Conservation (phyloP, 2,888 invertebrate genomes). For the Busseola fusca region DNA sequence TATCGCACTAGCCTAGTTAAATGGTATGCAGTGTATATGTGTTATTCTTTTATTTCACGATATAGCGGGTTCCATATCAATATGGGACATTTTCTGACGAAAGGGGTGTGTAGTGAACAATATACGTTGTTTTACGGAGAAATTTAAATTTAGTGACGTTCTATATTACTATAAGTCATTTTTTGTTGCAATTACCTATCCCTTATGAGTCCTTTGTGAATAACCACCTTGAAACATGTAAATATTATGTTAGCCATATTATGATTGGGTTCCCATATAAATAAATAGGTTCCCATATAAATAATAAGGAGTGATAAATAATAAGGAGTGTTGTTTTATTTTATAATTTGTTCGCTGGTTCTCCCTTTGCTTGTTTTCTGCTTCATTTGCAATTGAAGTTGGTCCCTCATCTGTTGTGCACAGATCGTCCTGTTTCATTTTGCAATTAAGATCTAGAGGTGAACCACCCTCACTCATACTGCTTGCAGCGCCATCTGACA, state of each 20-base stretch:
- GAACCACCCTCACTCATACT: too few relatives aligned
- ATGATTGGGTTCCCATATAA: background rate
- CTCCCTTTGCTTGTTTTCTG: too few relatives aligned
- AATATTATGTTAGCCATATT: background rate
- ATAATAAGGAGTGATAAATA: too few relatives aligned
- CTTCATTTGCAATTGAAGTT: too few relatives aligned
- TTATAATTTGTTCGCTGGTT: too few relatives aligned
- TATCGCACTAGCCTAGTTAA: too few relatives aligned
- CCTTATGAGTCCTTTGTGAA: conserved; percentile 18
- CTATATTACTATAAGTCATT: conserved; percentile 3
- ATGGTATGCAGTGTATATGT: conserved; percentile 3
- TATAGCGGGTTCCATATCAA: conserved; percentile 22
- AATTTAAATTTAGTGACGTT: conserved; percentile 4
- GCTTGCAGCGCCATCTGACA: too few relatives aligned
- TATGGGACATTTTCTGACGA: conserved; percentile 14
- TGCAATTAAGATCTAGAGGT: too few relatives aligned
- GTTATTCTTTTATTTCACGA: conserved; percentile 26
- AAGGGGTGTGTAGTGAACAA: conserved; percentile 27
- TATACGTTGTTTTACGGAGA: conserved; percentile 27
- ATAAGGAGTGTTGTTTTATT: too few relatives aligned
- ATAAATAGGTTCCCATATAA: too few relatives aligned
- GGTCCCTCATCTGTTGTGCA: too few relatives aligned
- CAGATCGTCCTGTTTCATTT: too few relatives aligned
- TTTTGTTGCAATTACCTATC: conserved; percentile 1
- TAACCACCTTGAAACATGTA: conserved; percentile 19